Evolutionary conservation across 1,140 invertebrate species (phyloP), one percentile per base, ranked within the genome.

Genomic region (Centruroides sculpturatus): DNA sequence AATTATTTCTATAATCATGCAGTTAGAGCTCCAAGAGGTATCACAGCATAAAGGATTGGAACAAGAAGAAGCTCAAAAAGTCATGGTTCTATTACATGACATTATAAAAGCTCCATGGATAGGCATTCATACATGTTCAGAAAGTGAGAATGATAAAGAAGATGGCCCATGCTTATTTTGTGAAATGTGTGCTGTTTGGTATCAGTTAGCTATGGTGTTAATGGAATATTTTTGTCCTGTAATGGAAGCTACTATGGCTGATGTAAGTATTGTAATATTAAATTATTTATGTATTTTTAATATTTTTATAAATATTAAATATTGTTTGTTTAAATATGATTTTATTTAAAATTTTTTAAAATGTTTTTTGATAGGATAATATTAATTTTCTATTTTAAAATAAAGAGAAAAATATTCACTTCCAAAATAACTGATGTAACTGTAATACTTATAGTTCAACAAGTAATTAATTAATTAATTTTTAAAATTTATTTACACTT

Each of bases 11-110:
- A 23, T 23, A 23, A 23, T 23, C 23, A 23, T 23, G 23, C 62
- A 91, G 86, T 85, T 98, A 83, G 91, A 97, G 71, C 76, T 98
- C 3, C 93, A 97, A 76, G 86, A 90, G 65, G 79, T 89, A n/a
- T 86, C 88, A 60, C 82, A 83, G 62, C 86, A 94, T 68, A 83
- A 79, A 59, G 89, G 89, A 55, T 80, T 92, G 52, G 83, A 86
- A 67, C 86, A 84, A 12, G 78, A 73, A 48, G 81, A 88, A 9
- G 85, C 85, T 65, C 81, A 83, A 72, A 83, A 88, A 69, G 81
- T 87, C 12, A 84, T 88, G 65, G 79, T 81, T 54, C 75, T 96
- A 10, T 77, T 96, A 63, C 85, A 89, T 65, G 81, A 83, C 61
- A 93, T 93, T 81, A 77, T 95, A 11, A 82, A 81, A 5, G 82